These are phyloP conservation scores for Mus minutoides DNA, from an alignment of 2,797 vertebrate species.

Conservation along the genomic window DNA sequence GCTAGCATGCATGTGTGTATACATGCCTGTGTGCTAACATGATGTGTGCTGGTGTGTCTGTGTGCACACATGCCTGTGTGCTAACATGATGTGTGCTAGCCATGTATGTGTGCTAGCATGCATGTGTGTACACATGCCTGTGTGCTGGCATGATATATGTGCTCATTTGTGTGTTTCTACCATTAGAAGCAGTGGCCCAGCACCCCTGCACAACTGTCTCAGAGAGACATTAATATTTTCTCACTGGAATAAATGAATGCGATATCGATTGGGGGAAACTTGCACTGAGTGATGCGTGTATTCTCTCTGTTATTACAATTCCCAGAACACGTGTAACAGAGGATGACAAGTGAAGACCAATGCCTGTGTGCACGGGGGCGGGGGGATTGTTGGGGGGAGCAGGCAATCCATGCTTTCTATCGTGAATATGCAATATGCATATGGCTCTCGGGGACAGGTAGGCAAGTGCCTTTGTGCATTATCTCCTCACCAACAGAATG, in stretches of 20 bases:
- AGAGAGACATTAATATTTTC: background rate
- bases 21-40: background rate
- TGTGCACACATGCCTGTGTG: too few relatives aligned
- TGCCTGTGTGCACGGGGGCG: background rate
- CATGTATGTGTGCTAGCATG: background rate
- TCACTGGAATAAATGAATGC: constrained; percentile 6
- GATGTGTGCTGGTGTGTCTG: background rate
- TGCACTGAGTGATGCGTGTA: background rate
- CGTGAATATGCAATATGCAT: background rate
- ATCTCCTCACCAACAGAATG: constrained; percentile 48
- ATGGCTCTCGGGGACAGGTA: background rate
- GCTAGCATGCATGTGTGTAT: background rate
- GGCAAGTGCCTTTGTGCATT: background rate
- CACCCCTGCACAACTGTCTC: background rate
- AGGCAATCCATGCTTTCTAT: background rate
- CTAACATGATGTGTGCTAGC: background rate
- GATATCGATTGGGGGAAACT: background rate
- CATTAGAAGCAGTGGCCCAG: background rate
- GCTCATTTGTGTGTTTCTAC: background rate
- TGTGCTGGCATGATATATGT: background rate
- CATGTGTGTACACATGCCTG: background rate
- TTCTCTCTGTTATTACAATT: constrained; percentile 17
- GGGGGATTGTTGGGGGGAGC: too few relatives aligned
- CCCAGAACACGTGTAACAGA: background rate
- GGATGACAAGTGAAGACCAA: background rate